Conservation (phyloP, 2,888 invertebrate species). For the Orthosia gothica region DNA sequence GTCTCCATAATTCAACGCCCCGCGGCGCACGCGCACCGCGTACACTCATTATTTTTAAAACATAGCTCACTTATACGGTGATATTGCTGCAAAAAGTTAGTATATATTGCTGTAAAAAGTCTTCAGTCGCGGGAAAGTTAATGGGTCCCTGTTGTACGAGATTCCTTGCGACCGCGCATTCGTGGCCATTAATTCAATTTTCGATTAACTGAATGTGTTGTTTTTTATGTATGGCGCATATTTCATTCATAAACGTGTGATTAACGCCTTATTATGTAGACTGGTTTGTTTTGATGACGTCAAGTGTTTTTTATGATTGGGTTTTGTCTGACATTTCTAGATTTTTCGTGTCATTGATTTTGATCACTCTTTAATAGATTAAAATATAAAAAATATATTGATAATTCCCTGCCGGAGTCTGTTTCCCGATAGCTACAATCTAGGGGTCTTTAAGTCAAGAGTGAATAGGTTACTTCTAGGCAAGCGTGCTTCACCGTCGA, state of each 20-base stretch:
- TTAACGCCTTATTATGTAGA: slow-evolving; percentile 40
- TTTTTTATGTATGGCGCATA: slow-evolving; percentile 53
- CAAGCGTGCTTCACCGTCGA: no score
- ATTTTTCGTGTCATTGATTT: slow-evolving; percentile 5
- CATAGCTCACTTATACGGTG: slow-evolving; percentile 80
- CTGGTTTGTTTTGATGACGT: slow-evolving; percentile 42
- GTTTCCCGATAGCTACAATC: no score
- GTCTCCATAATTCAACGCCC: slow-evolving; percentile 78
- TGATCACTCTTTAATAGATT: not conserved
- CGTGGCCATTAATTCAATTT: slow-evolving; percentile 61
- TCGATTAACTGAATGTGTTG: slow-evolving; percentile 62
- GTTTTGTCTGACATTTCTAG: not conserved
- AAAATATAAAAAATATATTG: no score
- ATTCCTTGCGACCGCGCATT: slow-evolving; percentile 54
- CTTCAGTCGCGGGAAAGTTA: slow-evolving; percentile 70
- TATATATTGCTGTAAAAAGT: slow-evolving; percentile 68
- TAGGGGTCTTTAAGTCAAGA: no score
- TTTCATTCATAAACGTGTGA: slow-evolving; percentile 63
- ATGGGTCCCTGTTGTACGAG: slow-evolving; percentile 70
- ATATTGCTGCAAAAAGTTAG: slow-evolving; percentile 82
- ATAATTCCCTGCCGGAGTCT: no score
- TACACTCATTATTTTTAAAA: slow-evolving; percentile 83
- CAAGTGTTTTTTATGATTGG: slow-evolving; percentile 22
- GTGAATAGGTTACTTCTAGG: no score
- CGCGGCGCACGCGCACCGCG: slow-evolving; percentile 75